These are phyloP conservation scores for Tribolium madens DNA, from an alignment of 1,140 invertebrate species.

Conservation along the genomic window DNA sequence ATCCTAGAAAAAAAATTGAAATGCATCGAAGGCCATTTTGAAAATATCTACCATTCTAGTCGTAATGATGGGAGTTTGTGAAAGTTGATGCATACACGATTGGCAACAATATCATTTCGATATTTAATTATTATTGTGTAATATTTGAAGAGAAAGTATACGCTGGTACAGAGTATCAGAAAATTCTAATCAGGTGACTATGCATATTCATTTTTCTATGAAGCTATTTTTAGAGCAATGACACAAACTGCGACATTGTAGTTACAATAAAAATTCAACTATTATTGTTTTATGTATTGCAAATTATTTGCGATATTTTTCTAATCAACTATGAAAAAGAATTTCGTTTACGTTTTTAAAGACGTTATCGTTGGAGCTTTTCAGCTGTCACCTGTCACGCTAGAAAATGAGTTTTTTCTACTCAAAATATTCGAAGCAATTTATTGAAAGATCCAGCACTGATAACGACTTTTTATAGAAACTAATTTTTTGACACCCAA, in stretches of 20 bases:
- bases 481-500: neutral
- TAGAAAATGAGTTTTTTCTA: neutral
- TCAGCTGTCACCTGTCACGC: neutral
- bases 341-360: neutral
- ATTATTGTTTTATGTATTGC: neutral
- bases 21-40: neutral
- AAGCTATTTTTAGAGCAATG: neutral
- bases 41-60: neutral
- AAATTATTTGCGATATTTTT: neutral
- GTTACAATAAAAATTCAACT: neutral
- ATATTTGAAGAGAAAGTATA: conserved; percentile 37
- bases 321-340: neutral
- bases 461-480: neutral
- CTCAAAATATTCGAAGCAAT: neutral
- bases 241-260: neutral
- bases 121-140: conserved; percentile 37
- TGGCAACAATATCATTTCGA: conserved; percentile 34
- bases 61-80: conserved; percentile 22
- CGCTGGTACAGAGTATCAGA: neutral
- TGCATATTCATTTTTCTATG: neutral
- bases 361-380: neutral
- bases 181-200: neutral
- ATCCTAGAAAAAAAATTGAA: neutral
- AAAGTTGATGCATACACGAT: conserved; percentile 31
- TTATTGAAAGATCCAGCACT: neutral